Conservation (phyloP, 2,888 invertebrate genomes). For the Pyrrhosoma nymphula region DNA sequence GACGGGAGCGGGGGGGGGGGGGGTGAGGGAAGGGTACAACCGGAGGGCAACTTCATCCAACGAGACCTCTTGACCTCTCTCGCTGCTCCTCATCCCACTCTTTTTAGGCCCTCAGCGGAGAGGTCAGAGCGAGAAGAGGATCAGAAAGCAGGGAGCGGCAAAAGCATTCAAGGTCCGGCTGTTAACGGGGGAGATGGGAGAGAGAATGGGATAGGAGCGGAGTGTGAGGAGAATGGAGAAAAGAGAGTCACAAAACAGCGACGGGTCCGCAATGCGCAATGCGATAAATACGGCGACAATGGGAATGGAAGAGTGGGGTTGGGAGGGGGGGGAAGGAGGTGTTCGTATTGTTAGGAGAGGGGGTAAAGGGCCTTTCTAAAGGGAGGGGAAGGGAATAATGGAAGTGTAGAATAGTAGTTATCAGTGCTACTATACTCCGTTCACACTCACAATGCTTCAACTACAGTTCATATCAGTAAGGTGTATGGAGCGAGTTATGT, state of each 20-base stretch:
- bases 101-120: no score
- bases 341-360: background rate
- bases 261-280: slow-evolving; percentile 8
- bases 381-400: background rate
- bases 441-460: no score
- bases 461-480: no score
- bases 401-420: background rate
- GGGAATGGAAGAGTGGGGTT: background rate
- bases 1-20: background rate
- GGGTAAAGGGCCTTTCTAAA: background rate
- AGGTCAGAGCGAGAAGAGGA: background rate
- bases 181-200: background rate
- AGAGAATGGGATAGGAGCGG: background rate
- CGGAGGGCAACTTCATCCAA: background rate
- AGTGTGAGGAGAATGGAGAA: background rate
- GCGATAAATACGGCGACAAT: slow-evolving; percentile 24
- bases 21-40: background rate
- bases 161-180: background rate
- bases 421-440: no score
- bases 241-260: background rate
- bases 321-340: background rate
- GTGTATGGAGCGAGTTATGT: no score
- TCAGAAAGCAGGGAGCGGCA: background rate
- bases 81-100: background rate
- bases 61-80: slow-evolving; percentile 22